Base-by-base conservation (phyloP, 2,113 vertebrate species). In the Penelope pileata region DNA sequence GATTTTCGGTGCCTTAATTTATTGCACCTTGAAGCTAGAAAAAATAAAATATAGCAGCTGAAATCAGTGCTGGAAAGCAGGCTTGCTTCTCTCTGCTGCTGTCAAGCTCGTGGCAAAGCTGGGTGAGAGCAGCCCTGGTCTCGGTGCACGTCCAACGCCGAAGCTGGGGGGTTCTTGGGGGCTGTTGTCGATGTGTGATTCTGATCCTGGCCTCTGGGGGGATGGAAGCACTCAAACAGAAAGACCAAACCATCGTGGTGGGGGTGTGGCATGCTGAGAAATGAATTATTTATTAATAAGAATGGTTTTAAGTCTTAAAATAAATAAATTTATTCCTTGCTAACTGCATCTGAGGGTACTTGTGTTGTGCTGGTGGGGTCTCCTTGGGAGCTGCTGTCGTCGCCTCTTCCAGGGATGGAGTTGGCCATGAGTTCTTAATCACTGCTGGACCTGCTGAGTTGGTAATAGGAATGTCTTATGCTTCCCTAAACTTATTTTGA, bases 141-240 rank as follows among this genome's bases (percentile, higher is more conserved):
- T 38, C 2, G 0, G 36, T 2, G 36, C 30, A 2, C 5, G 0
- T 1, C 32, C 0, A 8, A 4, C 17, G 7, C 48, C n/a, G 5
- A 26, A 53, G 32, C 14, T 19, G 7, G 8, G 12, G 18, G 2
- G 0, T 12, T 22, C 58, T 30, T 6, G 2, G 48, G n/a, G 36
- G 45, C 14, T 70, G 14, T 8, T 24, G 3, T 9, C 38, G 88
- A 19, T 53, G 4, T 12, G 16, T 12, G 23, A 26, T 38, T 86
- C 59, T 88, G 68, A 43, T 70, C 54, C 54, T 29, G 7, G 30
- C 18, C 73, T 32, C 54, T 32, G 30, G 64, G 51, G 32, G 32
- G 32, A 60, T 2, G 11, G 75, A 73, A 80, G n/a, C 5, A 19
- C 60, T 54, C 16, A 15, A 34, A 12, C 7, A 11, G 50, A 24